Percentiles rank a stretch among this genome's conserved stretches.
phyloP scores from a whole-genome alignment of 2,888 invertebrate genomes.

The Apoderus coryli region DNA sequence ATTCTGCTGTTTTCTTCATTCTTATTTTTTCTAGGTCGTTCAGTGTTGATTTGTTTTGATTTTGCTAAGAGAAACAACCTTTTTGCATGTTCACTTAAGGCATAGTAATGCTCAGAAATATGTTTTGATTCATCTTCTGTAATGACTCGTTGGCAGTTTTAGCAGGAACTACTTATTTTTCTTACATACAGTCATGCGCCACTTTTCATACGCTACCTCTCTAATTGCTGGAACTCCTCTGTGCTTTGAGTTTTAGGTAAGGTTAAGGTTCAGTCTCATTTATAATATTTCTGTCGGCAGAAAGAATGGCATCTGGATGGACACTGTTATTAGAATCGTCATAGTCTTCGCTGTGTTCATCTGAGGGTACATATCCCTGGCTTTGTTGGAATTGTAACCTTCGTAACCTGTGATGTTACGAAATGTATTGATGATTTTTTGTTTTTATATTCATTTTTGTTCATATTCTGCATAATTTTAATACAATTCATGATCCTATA shows the following conservation, averaged over 20 bases:
- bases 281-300: conserved; percentile 2
- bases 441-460: too few relatives aligned
- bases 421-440: too few relatives aligned
- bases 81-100: conserved; percentile 10
- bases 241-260: conserved; percentile 4
- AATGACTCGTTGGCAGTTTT: conserved; percentile 8
- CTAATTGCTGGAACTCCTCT: conserved; percentile 4
- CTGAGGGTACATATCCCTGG: too few relatives aligned
- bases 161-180: too few relatives aligned
- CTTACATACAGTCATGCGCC: conserved; percentile 1
- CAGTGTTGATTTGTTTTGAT: conserved; percentile 7
- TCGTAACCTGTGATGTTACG: too few relatives aligned
- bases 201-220: conserved; percentile 3
- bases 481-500: background rate
- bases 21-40: conserved; percentile 10
- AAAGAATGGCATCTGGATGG: conserved; percentile 5
- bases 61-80: conserved; percentile 6
- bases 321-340: background rate
- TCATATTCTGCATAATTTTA: too few relatives aligned
- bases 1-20: conserved; percentile 10
- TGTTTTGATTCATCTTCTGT: conserved; percentile 10
- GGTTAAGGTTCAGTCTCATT: conserved; percentile 4
- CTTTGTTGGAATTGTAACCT: too few relatives aligned
- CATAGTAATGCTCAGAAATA: conserved; percentile 11
- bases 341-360: conserved; percentile 3